phyloP scores from a whole-genome alignment of 2,113 vertebrate genomes.

The Nerophis ophidion region DNA sequence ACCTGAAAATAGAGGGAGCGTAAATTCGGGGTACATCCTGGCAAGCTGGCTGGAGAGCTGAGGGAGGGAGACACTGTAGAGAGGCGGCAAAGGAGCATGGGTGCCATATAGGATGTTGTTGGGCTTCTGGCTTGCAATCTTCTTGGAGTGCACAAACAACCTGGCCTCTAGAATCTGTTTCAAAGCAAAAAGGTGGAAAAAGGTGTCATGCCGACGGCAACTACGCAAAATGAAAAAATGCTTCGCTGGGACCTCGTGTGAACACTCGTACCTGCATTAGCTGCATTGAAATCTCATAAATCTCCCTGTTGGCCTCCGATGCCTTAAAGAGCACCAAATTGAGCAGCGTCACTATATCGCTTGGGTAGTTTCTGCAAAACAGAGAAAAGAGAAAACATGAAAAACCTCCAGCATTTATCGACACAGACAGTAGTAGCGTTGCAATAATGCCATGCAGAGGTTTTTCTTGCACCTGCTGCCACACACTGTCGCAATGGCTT shows the following conservation, averaged over 20 bases:
- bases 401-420: not conserved
- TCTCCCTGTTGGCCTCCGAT: conserved; percentile 91
- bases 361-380: conserved; percentile 84
- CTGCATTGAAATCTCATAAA: conserved; percentile 98
- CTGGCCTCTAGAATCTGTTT: conserved; percentile 88
- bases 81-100: conserved; percentile 84
- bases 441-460: not conserved
- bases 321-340: conserved; percentile 96
- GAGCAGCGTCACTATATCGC: conserved; percentile 88
- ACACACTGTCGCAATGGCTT: conserved; percentile 93
- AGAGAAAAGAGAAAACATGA: not conserved
- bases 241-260: no score
- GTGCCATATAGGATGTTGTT: conserved; percentile 86
- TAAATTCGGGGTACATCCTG: conserved; percentile 95
- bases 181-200: conserved; percentile 9
- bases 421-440: not conserved
- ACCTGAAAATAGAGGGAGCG: conserved; percentile 95
- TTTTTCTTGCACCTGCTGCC: conserved; percentile 82
- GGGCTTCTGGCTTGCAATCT: conserved; percentile 82
- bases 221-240: not conserved
- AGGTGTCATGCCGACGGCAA: not conserved
- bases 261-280: conserved; percentile 84
- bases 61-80: conserved; percentile 88
- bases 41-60: conserved; percentile 89
- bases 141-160: conserved; percentile 90